Percentiles rank a stretch among this genome's conserved stretches.
Evolutionary conservation across 2,113 vertebrate species (phyloP).

Genomic region (Entelurus aequoreus): DNA sequence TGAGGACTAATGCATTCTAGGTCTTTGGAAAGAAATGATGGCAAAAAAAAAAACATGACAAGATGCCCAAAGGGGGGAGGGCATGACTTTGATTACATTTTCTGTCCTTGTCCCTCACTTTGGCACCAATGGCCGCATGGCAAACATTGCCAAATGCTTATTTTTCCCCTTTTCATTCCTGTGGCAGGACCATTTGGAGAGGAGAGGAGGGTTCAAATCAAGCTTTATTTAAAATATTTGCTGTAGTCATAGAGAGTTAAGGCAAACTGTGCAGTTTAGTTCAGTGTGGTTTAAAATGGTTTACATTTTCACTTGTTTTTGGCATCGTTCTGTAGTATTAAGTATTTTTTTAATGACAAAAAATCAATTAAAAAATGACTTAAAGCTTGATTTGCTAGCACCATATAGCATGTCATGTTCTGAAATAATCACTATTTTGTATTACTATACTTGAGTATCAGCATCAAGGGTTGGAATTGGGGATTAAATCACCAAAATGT

Average conservation of each 20-base stretch:
- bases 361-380: no score
- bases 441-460: no score
- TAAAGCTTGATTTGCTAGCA: no score
- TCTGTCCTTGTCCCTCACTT: slow-evolving; percentile 35
- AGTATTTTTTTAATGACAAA: no score
- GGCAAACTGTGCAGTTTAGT: neutral
- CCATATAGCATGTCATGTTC: no score
- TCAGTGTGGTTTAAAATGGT: neutral
- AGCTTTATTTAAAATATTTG: neutral
- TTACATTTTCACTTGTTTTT: neutral
- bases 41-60: slow-evolving; percentile 12
- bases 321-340: neutral
- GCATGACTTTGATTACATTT: slow-evolving; percentile 54
- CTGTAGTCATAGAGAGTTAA: neutral
- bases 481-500: no score
- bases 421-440: no score
- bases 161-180: slow-evolving; percentile 32
- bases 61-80: slow-evolving; percentile 20
- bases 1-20: slow-evolving; percentile 26
- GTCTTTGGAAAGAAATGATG: slow-evolving; percentile 23
- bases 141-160: slow-evolving; percentile 54
- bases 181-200: slow-evolving; percentile 19
- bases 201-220: neutral
- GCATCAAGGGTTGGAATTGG: no score
- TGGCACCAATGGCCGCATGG: slow-evolving; percentile 30